Evolutionary conservation across 2,888 invertebrate genomes (phyloP), one percentile per base, ranked within the genome.

Genomic region (Andricus curvator): DNA sequence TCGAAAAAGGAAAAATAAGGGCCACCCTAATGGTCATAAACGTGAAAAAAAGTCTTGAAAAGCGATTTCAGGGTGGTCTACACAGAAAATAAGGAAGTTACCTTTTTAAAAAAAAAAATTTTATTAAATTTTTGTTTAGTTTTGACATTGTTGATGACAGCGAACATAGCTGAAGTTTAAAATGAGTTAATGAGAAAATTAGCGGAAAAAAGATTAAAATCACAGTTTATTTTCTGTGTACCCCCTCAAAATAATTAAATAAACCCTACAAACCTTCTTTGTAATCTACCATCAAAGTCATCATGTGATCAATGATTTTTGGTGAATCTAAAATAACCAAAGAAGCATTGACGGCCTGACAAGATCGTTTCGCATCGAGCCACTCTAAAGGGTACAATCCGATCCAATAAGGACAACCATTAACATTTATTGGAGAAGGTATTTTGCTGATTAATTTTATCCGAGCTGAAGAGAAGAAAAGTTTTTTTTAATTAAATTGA

Each of bases 281-380:
- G 29, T 86, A 85, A 48, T 87, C 83, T 56, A 82, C 76, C 85
- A 87, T 85, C 17, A 87, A 62, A 41, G 77, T 80, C 78, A 84
- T 84, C 79, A 86, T 80, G 37, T 84, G 85, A 29, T 79, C 78
- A 29, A 87, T 81, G 9, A 79, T 85, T 79, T 17, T 67, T 0
- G 80, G 22, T n/a, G 85, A 86, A 82, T 87, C 84, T 17, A 87
- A 76, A 29, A 84, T 81, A 11, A 85, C 81, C n/a, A 87, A 68
- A 5, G 84, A 82, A 3, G 84, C 81, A 62, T 87, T 85, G 1
- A 84, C 20, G 5, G 81, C 65, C 17, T 62, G 60, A 60, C 87
- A 87, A 13, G 84, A 77, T 65, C 60, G n/a, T 66, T 56, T 82
- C 11, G 85, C 86, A 15, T 82, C 83, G 4, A 74, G 56, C 86